Evolutionary conservation across 2,888 invertebrate species (phyloP).

Genomic region (Megamerina dolium): DNA sequence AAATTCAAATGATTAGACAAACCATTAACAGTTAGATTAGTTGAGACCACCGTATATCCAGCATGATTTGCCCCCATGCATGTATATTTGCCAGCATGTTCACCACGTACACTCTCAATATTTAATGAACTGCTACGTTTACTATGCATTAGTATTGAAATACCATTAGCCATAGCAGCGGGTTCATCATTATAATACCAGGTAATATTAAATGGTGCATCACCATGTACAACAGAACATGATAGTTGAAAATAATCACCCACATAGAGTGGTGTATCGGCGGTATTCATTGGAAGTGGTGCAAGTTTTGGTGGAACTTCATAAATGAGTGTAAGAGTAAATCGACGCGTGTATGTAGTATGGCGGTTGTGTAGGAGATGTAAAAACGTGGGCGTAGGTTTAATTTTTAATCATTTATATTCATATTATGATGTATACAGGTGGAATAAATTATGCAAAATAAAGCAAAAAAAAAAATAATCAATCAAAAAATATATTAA

Average conservation of each 20-base stretch:
- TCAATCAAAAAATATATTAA: slow-evolving; percentile 11
- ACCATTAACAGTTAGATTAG: slow-evolving; percentile 45
- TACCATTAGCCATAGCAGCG: slow-evolving; percentile 32
- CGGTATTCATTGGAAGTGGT: slow-evolving; percentile 53
- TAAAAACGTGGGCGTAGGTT: too few species aligned
- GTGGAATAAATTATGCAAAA: too few species aligned
- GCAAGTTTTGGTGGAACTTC: slow-evolving; percentile 60
- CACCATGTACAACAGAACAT: slow-evolving; percentile 70
- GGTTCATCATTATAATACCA: slow-evolving; percentile 63
- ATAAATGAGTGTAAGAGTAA: too few species aligned
- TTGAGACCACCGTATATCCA: slow-evolving; percentile 49
- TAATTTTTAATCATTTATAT: too few species aligned
- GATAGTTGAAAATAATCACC: slow-evolving; percentile 58
- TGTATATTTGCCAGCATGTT: slow-evolving; percentile 68
- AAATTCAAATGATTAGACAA: slow-evolving; percentile 25
- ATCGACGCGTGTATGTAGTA: too few species aligned
- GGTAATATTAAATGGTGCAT: slow-evolving; percentile 69
- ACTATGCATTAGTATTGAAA: slow-evolving; percentile 50
- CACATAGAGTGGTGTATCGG: slow-evolving; percentile 59
- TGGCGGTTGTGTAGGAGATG: not conserved
- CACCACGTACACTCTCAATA: slow-evolving; percentile 57
- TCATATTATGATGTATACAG: too few species aligned
- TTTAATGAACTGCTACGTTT: slow-evolving; percentile 58
- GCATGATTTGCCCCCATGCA: slow-evolving; percentile 63
- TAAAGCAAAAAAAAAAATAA: slow-evolving; percentile 15